Evolutionary conservation across 1,140 invertebrate species (phyloP).

Genomic region (Drosophila insularis): DNA sequence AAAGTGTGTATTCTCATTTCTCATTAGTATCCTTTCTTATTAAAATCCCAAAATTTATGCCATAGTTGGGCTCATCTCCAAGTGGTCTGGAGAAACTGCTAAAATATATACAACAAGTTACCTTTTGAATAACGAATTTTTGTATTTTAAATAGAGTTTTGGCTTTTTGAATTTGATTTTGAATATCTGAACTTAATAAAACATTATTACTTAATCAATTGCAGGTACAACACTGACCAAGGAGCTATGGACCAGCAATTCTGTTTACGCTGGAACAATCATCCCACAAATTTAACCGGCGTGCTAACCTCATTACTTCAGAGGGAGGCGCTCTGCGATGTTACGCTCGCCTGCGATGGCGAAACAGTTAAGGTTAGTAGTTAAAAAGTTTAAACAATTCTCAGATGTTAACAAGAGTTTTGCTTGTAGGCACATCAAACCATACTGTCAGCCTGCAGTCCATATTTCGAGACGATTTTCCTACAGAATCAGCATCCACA

Average conservation of each 20-base stretch:
- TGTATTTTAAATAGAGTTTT: too few relatives aligned
- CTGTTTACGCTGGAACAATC: constrained; percentile 97
- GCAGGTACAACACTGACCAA: constrained; percentile 82
- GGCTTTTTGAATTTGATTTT: too few relatives aligned
- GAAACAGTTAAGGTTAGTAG: constrained; percentile 90
- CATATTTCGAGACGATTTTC: constrained; percentile 97
- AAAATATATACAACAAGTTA: too few relatives aligned
- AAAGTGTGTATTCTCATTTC: too few relatives aligned
- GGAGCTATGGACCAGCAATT: constrained; percentile 95
- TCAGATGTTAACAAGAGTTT: too few relatives aligned
- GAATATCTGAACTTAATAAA: too few relatives aligned
- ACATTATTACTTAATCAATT: background rate
- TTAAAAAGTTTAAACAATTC: too few relatives aligned
- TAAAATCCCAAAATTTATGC: too few relatives aligned
- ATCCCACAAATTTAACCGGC: constrained; percentile 93
- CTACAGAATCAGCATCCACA: constrained; percentile 94
- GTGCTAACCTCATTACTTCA: constrained; percentile 93
- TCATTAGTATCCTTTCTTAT: too few relatives aligned
- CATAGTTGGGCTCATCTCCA: too few relatives aligned
- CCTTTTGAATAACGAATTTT: too few relatives aligned
- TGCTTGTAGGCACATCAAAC: constrained; percentile 91
- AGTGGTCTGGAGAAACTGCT: too few relatives aligned
- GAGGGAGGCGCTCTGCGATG: constrained; percentile 94
- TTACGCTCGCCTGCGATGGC: constrained; percentile 95
- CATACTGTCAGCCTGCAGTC: constrained; percentile 95